Evolutionary conservation across 2,888 invertebrate species (phyloP), one percentile per base, ranked within the genome.

Genomic region (Netelia virgata): DNA sequence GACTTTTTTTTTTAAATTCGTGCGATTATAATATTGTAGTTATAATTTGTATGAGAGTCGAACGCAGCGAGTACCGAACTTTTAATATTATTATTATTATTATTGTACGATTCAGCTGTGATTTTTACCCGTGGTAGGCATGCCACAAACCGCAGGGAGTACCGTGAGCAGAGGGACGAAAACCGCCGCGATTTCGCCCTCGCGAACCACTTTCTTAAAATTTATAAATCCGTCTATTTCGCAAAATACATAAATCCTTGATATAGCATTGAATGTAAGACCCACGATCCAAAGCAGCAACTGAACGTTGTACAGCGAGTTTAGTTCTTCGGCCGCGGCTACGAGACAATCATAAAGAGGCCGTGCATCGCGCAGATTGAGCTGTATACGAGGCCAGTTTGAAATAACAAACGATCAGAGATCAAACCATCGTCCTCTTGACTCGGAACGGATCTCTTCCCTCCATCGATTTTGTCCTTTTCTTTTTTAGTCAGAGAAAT

Each of bases 41-140:
- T 5, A 28, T 5, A 5, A 28, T 28, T 28, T 28, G 3, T 5
- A 5, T 5, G 28, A 28, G 28, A 3, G 28, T n/a, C 5, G 28
- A 5, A 28, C 6, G 28, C 5, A 28, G 28, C 28, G 28, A 28
- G 23, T 23, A 23, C 28, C 5, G 28, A 28, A 28, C 28, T 28
- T 0, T 36, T 36, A 36, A 5, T 36, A 36, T 8, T 36, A 36
- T 36, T 36, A 36, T n/a, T n/a, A n/a, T n/a, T n/a, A n/a, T n/a
- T 36, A 6, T 5, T 0, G 14, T 8, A n/a, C n/a, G 16, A 68
- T 1, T 11, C 10, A 16, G 2, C 6, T n/a, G 28, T 68, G 55
- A 53, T n/a, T 14, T 18, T 41, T 83, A 84, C 84, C 84, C 81
- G 81, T 3, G 72, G 84, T 76, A 23, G 84, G 72, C 63, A 68